These are phyloP conservation scores for Centropristis striata DNA, from an alignment of 2,113 vertebrate genomes.

Conservation along the genomic window DNA sequence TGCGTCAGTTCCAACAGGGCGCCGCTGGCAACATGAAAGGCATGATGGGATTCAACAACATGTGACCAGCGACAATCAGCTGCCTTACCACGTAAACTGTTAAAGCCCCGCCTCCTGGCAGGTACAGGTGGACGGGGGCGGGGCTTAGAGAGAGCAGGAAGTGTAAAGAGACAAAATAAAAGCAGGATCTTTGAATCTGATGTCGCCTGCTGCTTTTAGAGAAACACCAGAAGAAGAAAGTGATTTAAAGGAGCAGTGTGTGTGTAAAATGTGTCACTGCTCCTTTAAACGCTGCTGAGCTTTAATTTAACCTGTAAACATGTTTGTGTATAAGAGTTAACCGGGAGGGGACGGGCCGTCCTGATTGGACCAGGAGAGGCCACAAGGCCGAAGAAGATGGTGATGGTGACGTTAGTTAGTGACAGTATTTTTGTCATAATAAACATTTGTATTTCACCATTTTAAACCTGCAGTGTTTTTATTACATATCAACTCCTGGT, in stretches of 20 bases:
- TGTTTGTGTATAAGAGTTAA: slow-evolving; percentile 56
- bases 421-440: slow-evolving; percentile 76
- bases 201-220: slow-evolving; percentile 37
- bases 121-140: slow-evolving; percentile 1
- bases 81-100: slow-evolving; percentile 78
- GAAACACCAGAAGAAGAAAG: slow-evolving; percentile 11
- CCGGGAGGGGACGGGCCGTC: neutral
- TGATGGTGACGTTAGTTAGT: slow-evolving; percentile 39
- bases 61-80: slow-evolving; percentile 86
- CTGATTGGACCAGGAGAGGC: slow-evolving; percentile 39
- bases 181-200: slow-evolving; percentile 9
- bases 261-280: neutral
- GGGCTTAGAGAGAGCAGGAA: slow-evolving; percentile 14
- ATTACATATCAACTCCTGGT: neutral
- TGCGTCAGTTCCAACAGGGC: slow-evolving; percentile 99
- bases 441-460: slow-evolving; percentile 73
- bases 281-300: neutral
- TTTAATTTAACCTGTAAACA: slow-evolving; percentile 56
- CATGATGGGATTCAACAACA: slow-evolving; percentile 99
- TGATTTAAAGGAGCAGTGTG: slow-evolving; percentile 36
- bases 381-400: slow-evolving; percentile 11
- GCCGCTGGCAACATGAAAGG: slow-evolving; percentile 99
- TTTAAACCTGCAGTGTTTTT: slow-evolving; percentile 47
- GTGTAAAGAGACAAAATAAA: slow-evolving; percentile 11
- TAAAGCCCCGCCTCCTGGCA: slow-evolving; percentile 31